phyloP scores from a whole-genome alignment of 2,113 vertebrate genomes.

The Barnardius zonarius region DNA sequence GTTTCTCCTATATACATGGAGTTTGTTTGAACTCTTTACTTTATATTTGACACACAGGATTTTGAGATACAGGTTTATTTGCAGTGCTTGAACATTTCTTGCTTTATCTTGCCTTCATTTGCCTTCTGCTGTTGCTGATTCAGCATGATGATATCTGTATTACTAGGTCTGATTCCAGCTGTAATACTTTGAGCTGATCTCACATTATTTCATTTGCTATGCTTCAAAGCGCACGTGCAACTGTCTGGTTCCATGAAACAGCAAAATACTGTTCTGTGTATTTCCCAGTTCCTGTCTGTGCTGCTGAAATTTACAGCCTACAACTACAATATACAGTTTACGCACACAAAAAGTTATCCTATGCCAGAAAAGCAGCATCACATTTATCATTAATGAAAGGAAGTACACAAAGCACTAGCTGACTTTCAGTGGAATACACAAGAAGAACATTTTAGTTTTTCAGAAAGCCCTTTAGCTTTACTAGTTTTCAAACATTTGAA shows the following conservation, averaged over 20 bases:
- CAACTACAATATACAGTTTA: neutral
- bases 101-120: neutral
- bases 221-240: neutral
- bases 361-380: neutral
- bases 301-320: neutral
- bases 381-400: neutral
- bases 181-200: neutral
- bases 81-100: neutral
- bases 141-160: neutral
- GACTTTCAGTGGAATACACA: neutral
- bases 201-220: neutral
- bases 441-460: neutral
- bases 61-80: neutral
- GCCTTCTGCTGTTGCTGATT: neutral
- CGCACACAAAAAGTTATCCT: neutral
- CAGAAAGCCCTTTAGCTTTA: neutral
- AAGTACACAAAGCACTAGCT: neutral
- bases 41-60: accelerated
- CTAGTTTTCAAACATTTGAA: neutral
- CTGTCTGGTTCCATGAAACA: neutral
- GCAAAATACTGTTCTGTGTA: neutral
- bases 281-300: neutral
- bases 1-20: neutral
- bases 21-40: neutral
- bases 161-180: neutral